Evolutionary conservation across 2,888 invertebrate genomes (phyloP).

Genomic region (Vesta saturnalis): DNA sequence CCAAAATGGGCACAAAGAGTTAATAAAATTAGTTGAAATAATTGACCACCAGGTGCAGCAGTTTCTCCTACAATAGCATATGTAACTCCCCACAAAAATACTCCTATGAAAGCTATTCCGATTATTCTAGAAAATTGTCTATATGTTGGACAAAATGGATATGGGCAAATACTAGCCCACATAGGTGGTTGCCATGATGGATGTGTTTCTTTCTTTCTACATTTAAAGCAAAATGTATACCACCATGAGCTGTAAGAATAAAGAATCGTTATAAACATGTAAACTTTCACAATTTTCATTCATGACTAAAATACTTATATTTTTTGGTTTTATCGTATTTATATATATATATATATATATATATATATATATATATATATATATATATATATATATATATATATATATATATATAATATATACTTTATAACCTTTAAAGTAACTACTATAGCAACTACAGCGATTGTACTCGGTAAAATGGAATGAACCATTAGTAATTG

Average conservation of each 20-base stretch:
- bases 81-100: conserved; percentile 79
- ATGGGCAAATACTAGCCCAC: conserved; percentile 85
- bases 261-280: no score
- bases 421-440: no score
- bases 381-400: no score
- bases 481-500: no score
- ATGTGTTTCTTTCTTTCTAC: conserved; percentile 73
- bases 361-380: no score
- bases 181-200: conserved; percentile 84
- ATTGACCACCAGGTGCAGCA: conserved; percentile 85
- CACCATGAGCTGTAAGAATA: conserved; percentile 85
- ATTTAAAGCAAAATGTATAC: conserved; percentile 82
- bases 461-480: no score
- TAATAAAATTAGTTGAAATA: conserved; percentile 80
- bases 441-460: no score
- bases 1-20: conserved; percentile 83
- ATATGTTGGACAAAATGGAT: conserved; percentile 86
- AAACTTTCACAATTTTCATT: no score
- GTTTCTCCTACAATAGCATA: conserved; percentile 80
- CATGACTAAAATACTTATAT: no score
- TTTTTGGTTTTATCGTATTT: no score
- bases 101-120: conserved; percentile 76
- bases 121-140: conserved; percentile 82
- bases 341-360: no score
- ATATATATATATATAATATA: no score